phyloP scores from a whole-genome alignment of 2,797 vertebrate genomes.

The Eulemur albifrons region DNA sequence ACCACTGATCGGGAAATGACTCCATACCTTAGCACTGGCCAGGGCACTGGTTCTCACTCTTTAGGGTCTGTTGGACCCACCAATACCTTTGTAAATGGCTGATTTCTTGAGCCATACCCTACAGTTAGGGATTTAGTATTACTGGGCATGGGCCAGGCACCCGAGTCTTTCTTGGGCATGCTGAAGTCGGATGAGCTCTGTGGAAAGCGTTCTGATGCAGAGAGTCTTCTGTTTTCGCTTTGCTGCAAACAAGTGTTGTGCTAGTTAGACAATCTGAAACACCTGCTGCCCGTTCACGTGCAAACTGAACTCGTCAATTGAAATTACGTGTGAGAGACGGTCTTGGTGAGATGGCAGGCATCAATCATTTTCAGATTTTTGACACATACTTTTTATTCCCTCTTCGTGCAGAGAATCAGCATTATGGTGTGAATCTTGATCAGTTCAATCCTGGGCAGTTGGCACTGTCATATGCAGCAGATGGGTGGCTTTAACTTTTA shows the following conservation, averaged over 20 bases:
- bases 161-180: background rate
- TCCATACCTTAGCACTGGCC: background rate
- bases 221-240: conserved; percentile 4
- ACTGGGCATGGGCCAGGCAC: accelerated
- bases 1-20: background rate
- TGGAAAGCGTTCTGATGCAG: background rate
- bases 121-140: background rate
- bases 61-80: too few relatives aligned
- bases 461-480: conserved; percentile 74
- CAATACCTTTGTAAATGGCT: background rate
- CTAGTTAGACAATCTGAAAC: background rate
- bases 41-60: background rate
- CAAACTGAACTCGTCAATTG: conserved; percentile 57
- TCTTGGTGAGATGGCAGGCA: conserved; percentile 59
- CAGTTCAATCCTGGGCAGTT: conserved; percentile 69
- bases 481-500: conserved; percentile 80
- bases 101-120: background rate
- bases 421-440: conserved; percentile 60
- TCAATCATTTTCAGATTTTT: conserved; percentile 72
- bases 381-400: conserved; percentile 47
- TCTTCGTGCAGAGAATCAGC: conserved; percentile 62
- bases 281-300: conserved; percentile 29
- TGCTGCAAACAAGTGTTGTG: background rate
- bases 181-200: background rate
- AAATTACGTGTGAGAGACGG: conserved; percentile 46